Evolutionary conservation across 2,797 vertebrate genomes (phyloP), one percentile per base, ranked within the genome.

Genomic region (Poeciliopsis infans): DNA sequence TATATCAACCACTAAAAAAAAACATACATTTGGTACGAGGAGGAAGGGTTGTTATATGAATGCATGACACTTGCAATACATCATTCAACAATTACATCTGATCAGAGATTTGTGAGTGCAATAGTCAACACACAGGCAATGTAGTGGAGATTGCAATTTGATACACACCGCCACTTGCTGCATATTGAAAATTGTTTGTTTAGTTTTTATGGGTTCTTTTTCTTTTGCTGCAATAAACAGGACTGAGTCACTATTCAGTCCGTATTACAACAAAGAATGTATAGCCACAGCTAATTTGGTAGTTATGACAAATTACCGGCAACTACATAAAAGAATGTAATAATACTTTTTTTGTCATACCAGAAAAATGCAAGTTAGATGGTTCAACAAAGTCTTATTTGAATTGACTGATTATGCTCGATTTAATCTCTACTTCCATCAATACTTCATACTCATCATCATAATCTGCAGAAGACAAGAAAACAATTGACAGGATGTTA

Each of bases 331-430:
- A 28, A 59, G 4, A 28, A 59, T 59, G 4, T 59, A 31, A 57
- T 28, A 57, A 59, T 28, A 59, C 5, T 31, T 13, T 12, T 31
- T 39, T 39, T 39, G 55, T 59, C 55, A 28, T 31, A 28, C 11
- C 12, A 57, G 55, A 57, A 28, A 57, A 57, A 57, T 59, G 4
- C 13, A 53, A 53, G 7, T 36, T 80, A 28, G 68, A 70, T 57
- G 75, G 72, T 74, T 88, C 5, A 64, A 71, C 51, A 28, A 43
- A 71, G 31, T 13, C 79, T 88, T 69, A 86, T 75, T 76, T 85
- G 76, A 85, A 68, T 25, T 73, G 39, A 76, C 41, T 53, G 59
- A 66, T 75, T 33, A 28, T 74, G 70, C 66, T 80, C 77, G 23
- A 33, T 75, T 84, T 75, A n/a, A 55, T 77, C 73, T 69, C 69